These are phyloP conservation scores for Melolontha melolontha DNA, from an alignment of 2,888 invertebrate species.

Conservation along the genomic window DNA sequence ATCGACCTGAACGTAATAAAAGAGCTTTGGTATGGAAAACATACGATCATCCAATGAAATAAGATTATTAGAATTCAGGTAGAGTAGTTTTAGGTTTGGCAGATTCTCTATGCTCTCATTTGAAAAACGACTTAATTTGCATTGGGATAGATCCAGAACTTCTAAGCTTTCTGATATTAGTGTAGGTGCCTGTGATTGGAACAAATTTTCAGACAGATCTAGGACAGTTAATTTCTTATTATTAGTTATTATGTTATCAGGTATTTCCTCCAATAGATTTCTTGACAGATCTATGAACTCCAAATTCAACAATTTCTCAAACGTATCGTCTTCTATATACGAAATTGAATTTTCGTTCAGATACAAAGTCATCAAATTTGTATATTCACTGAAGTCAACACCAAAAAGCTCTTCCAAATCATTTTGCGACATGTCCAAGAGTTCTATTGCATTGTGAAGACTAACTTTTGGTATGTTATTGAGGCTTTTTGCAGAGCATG, in stretches of 20 bases:
- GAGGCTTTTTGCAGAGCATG: constrained; percentile 55
- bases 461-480: constrained; percentile 57
- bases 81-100: constrained; percentile 57
- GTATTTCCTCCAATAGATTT: constrained; percentile 57
- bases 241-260: constrained; percentile 54
- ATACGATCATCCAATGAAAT: constrained; percentile 53
- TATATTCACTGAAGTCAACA: constrained; percentile 55
- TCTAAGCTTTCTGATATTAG: constrained; percentile 58
- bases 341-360: constrained; percentile 58
- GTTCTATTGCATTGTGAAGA: constrained; percentile 53
- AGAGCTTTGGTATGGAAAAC: constrained; percentile 49
- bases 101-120: constrained; percentile 53
- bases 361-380: constrained; percentile 56
- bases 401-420: constrained; percentile 55
- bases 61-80: constrained; percentile 60
- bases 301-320: constrained; percentile 57
- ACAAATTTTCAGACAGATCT: constrained; percentile 60
- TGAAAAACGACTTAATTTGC: constrained; percentile 56
- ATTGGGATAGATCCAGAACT: constrained; percentile 57
- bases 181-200: constrained; percentile 56
- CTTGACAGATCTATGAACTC: constrained; percentile 60
- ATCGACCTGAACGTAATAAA: constrained; percentile 54
- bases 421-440: constrained; percentile 61
- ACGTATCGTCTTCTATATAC: constrained; percentile 56
- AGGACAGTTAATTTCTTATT: constrained; percentile 57